Conservation (phyloP, 2,113 vertebrate species). For the Bubo blakistoni region DNA sequence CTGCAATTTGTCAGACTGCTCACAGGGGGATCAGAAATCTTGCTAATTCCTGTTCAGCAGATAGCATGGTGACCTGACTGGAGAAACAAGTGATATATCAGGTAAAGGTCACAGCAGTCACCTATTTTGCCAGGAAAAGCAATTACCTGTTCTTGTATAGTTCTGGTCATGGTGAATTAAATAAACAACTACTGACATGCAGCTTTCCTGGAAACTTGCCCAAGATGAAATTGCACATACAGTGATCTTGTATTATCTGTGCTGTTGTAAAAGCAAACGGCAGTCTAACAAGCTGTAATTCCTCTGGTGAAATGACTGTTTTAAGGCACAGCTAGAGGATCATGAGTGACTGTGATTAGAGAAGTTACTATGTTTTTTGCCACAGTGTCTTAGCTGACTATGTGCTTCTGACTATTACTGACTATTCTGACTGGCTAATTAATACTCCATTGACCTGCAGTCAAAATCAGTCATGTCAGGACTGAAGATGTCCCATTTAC, state of each 20-base stretch:
- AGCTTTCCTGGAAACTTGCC: neutral
- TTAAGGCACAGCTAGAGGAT: neutral
- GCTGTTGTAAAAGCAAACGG: neutral
- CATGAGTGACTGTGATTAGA: fast-evolving
- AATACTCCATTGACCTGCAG: neutral
- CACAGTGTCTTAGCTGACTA: neutral
- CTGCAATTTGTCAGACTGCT: neutral
- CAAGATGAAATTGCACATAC: neutral
- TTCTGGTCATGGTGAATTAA: neutral
- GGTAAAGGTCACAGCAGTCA: neutral
- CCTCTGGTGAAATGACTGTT: neutral
- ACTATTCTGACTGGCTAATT: too few relatives aligned
- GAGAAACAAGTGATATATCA: neutral
- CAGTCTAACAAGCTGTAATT: neutral
- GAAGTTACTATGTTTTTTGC: neutral
- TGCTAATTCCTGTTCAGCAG: neutral
- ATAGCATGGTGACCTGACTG: neutral
- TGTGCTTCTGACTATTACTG: neutral
- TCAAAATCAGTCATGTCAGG: neutral
- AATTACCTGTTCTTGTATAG: neutral
- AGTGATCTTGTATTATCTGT: neutral
- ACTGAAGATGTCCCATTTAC: neutral
- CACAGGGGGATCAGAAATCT: neutral
- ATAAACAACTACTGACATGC: neutral
- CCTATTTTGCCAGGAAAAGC: neutral